A percentile compares a stretch with the other conserved stretches of the same genome.
Evolutionary conservation across 2,888 invertebrate genomes (phyloP).

Genomic region (Dynastes hyllus): DNA sequence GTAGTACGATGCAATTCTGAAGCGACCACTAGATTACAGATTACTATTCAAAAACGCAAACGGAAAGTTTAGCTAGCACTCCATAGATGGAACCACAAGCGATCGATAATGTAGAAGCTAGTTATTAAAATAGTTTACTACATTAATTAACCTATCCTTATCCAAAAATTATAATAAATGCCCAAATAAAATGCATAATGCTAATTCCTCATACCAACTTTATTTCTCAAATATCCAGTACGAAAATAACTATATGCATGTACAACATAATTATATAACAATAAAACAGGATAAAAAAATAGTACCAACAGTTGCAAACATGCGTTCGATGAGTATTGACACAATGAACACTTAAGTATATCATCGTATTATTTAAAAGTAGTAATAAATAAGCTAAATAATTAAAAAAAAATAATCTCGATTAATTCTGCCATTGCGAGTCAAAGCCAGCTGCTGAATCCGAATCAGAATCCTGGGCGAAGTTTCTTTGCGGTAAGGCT

Average conservation of each 20-base stretch:
- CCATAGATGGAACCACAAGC: too few species aligned
- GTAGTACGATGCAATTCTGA: too few species aligned
- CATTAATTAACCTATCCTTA: too few species aligned
- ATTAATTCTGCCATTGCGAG: constrained; percentile 78
- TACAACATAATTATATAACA: constrained; percentile 10
- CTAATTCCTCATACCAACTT: constrained; percentile 37
- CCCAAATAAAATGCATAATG: background rate
- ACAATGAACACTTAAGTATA: constrained; percentile 18
- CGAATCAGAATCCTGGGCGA: constrained; percentile 85
- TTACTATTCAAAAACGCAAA: too few species aligned
- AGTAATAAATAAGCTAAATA: background rate
- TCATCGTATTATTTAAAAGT: background rate
- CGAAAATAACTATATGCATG: background rate
- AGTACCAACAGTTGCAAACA: constrained; percentile 6
- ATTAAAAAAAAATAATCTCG: background rate
- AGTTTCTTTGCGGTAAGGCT: constrained; percentile 59
- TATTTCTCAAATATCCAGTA: background rate
- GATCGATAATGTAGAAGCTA: too few species aligned
- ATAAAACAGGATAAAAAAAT: constrained; percentile 18
- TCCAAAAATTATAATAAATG: too few species aligned
- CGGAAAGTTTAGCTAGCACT: too few species aligned
- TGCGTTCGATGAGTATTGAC: constrained; percentile 30
- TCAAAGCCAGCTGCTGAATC: constrained; percentile 92
- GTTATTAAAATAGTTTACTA: too few species aligned
- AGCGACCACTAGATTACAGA: too few species aligned